Conservation (phyloP, 2,888 invertebrate genomes). For the Orthonevra nobilis region DNA sequence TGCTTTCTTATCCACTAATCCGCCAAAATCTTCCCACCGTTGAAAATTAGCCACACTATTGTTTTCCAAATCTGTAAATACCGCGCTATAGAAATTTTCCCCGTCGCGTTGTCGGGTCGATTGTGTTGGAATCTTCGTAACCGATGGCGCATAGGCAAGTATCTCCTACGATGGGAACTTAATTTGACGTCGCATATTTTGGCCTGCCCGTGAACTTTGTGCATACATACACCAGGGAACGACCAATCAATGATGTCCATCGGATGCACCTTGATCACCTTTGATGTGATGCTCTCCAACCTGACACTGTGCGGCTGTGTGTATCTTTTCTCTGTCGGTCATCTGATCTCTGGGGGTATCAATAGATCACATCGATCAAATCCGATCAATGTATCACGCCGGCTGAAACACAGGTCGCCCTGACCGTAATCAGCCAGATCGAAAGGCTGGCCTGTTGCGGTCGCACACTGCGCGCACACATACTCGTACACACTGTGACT, state of each 20-base stretch:
- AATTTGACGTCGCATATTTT: constrained; percentile 51
- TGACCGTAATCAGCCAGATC: constrained; percentile 67
- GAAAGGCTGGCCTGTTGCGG: constrained; percentile 52
- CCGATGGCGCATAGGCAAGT: constrained; percentile 11
- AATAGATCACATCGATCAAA: constrained; percentile 71
- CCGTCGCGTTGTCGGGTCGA: constrained; percentile 2
- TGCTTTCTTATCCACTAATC: constrained; percentile 14
- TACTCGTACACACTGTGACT: constrained; percentile 10
- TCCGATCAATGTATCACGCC: constrained; percentile 66
- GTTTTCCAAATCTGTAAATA: constrained; percentile 63
- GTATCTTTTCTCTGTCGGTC: constrained; percentile 15
- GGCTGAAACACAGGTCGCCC: constrained; percentile 63
- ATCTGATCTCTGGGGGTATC: constrained; percentile 66
- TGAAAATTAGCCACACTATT: constrained; percentile 57
- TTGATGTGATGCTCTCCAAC: constrained; percentile 55
- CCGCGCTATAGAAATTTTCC: constrained; percentile 41
- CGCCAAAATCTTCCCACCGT: constrained; percentile 54
- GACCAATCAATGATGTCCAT: constrained; percentile 61
- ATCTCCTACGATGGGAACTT: constrained; percentile 56
- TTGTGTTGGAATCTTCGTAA: constrained; percentile 1
- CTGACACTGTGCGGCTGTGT: constrained; percentile 24
- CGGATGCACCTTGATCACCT: constrained; percentile 60
- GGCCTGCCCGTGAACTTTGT: constrained; percentile 55
- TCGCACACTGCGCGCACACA: not conserved
- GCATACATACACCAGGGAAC: constrained; percentile 41